These are phyloP conservation scores for Rhynchonycteris naso DNA, from an alignment of 2,797 vertebrate species.

Conservation along the genomic window DNA sequence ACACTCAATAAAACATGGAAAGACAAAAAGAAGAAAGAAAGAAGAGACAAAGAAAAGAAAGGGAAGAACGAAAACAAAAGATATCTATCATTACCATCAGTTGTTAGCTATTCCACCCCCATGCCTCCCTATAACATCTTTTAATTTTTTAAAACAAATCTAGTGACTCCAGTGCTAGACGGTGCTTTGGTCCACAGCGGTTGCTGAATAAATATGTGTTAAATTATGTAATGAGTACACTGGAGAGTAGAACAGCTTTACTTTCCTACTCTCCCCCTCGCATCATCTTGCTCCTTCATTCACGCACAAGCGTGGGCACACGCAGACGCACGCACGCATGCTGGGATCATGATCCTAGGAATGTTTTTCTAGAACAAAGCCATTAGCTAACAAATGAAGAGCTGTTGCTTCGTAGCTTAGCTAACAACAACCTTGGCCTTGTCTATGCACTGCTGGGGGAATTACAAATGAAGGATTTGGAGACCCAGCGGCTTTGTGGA, in stretches of 20 bases:
- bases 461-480: constrained; percentile 44
- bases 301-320: not conserved
- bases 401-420: not conserved
- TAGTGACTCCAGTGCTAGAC: too few relatives aligned
- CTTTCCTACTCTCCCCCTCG: not conserved
- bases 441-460: constrained; percentile 29
- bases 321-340: not conserved
- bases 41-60: not conserved
- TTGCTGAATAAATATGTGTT: not conserved
- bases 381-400: not conserved
- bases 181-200: not conserved
- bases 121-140: not conserved
- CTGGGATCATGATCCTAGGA: not conserved
- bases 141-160: constrained; percentile 1
- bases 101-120: not conserved
- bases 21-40: not conserved
- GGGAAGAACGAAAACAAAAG: not conserved
- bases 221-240: not conserved
- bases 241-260: not conserved
- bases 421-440: not conserved
- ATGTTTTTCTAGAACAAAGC: not conserved
- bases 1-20: not conserved
- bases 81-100: not conserved
- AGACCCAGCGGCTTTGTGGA: constrained; percentile 44
- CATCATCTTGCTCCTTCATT: not conserved